Conservation (phyloP, 1,140 invertebrate genomes). For the Chironomus striatipennis region DNA sequence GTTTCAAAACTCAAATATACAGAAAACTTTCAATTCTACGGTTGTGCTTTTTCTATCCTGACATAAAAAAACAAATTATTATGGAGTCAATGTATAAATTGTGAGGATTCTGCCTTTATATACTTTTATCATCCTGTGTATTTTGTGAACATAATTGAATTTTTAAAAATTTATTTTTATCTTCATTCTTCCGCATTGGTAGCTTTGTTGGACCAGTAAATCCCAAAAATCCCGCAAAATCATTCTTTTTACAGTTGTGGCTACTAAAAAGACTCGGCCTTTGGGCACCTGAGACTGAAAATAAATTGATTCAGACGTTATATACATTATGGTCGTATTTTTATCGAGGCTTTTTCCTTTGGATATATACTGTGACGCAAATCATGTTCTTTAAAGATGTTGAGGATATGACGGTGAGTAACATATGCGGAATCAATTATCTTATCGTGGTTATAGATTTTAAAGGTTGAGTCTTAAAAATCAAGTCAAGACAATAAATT, state of each 20-base stretch:
- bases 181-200: not conserved
- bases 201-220: not conserved
- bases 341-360: conserved; percentile 9
- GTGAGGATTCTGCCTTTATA: not conserved
- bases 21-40: not conserved
- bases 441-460: no score
- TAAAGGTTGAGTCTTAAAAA: no score
- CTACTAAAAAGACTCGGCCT: not conserved
- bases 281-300: not conserved
- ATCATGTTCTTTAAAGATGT: conserved; percentile 1
- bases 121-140: not conserved
- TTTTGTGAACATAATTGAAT: not conserved
- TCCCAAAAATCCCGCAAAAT: not conserved
- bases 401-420: conserved; percentile 12
- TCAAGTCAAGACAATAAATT: no score
- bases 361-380: not conserved
- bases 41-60: no score
- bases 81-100: not conserved
- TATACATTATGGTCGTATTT: conserved; percentile 7
- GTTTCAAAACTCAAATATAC: not conserved
- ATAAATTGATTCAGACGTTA: not conserved
- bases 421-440: no score
- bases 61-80: not conserved
- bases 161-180: not conserved
- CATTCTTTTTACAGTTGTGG: not conserved